Evolutionary conservation across 2,888 invertebrate genomes (phyloP).

Genomic region (Mesochorus sp.): DNA sequence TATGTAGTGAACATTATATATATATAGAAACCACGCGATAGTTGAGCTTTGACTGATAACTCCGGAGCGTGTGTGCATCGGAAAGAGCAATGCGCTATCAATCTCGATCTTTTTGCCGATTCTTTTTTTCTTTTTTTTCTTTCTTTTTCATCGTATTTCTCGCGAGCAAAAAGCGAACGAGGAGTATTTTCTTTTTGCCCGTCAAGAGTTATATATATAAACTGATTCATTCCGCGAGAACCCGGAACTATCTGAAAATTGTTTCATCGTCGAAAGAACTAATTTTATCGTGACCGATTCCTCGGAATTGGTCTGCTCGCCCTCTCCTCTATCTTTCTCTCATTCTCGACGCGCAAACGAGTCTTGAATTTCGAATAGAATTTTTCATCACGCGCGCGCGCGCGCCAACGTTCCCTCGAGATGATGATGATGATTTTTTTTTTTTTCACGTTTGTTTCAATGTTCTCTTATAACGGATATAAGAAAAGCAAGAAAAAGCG

Average conservation of each 20-base stretch:
- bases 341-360: conserved; percentile 33
- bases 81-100: not conserved
- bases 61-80: not conserved
- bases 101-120: not conserved
- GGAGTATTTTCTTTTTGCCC: too few species aligned
- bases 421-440: conserved; percentile 27
- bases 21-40: not conserved
- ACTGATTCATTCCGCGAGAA: not conserved
- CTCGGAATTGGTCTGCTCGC: conserved; percentile 22
- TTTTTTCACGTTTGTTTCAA: conserved; percentile 30
- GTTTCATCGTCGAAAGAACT: conserved; percentile 25
- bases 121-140: not conserved
- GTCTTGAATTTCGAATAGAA: conserved; percentile 34
- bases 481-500: conserved; percentile 56
- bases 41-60: not conserved
- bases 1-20: conserved; percentile 8
- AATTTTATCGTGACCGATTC: conserved; percentile 36
- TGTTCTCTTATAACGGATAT: conserved; percentile 54
- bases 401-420: conserved; percentile 41
- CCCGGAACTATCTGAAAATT: conserved; percentile 46
- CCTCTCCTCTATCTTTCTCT: not conserved
- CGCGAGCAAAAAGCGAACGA: too few species aligned
- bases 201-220: conserved; percentile 18
- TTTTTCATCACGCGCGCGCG: conserved; percentile 36
- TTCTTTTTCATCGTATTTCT: not conserved